These are phyloP conservation scores for Gallinago paraguaiae DNA, from an alignment of 2,113 vertebrate species.

Conservation along the genomic window DNA sequence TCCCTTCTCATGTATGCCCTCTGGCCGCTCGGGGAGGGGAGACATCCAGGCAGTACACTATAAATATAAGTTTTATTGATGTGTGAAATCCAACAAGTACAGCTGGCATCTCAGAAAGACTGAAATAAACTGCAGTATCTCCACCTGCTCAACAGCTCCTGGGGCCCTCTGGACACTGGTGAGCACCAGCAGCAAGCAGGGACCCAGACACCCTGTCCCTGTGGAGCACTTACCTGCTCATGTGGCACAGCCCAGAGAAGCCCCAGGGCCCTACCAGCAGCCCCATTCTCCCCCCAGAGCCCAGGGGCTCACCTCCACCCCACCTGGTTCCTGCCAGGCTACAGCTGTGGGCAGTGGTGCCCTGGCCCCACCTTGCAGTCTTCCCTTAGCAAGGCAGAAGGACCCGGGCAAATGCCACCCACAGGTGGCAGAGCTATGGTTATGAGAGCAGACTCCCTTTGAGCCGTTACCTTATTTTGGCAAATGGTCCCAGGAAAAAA, in stretches of 20 bases:
- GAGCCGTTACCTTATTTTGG: not conserved
- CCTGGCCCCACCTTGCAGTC: accelerated
- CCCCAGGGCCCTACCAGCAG: not conserved
- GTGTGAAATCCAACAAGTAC: slow-evolving; percentile 74
- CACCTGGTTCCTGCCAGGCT: slow-evolving; percentile 41
- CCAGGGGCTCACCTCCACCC: not conserved
- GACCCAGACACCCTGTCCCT: not conserved
- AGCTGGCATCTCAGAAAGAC: slow-evolving; percentile 49
- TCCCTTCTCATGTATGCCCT: not conserved
- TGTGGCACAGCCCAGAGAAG: not conserved
- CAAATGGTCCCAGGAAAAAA: not conserved
- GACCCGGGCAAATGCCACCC: not conserved
- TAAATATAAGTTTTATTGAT: slow-evolving; percentile 85
- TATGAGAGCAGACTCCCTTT: not conserved
- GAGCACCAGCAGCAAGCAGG: not conserved
- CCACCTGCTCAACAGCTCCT: not conserved
- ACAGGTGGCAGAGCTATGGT: not conserved
- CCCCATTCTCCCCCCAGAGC: not conserved
- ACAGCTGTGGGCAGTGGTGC: not conserved
- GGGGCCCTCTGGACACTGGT: not conserved
- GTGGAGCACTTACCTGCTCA: not conserved
- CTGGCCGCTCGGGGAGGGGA: not conserved
- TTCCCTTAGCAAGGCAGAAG: not conserved
- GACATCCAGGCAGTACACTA: slow-evolving; percentile 39
- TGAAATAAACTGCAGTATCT: not conserved